Percentiles rank a stretch among this genome's conserved stretches.
Conservation (phyloP, 1,140 invertebrate species). For the Aleiodes sp. region DNA sequence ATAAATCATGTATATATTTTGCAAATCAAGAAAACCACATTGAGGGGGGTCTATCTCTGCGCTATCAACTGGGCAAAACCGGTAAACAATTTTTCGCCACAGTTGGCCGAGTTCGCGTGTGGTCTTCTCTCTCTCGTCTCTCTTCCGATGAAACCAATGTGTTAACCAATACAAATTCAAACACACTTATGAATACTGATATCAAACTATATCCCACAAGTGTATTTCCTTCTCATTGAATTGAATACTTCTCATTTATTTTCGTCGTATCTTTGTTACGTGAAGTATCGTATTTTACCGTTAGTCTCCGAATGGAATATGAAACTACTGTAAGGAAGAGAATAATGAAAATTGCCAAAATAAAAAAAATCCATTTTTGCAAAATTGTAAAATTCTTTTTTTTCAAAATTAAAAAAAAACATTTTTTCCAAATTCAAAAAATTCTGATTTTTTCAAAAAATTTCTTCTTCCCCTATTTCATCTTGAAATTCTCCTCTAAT, state of each 20-base stretch:
- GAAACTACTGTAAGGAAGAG: neutral
- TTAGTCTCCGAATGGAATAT: neutral
- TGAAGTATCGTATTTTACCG: slow-evolving; percentile 11
- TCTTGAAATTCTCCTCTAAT: no score
- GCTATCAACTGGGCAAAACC: slow-evolving; percentile 14
- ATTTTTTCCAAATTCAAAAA: no score
- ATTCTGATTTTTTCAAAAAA: no score
- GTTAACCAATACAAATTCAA: neutral
- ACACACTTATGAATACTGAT: neutral
- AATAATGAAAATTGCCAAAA: no score
- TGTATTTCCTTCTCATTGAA: neutral
- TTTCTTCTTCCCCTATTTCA: no score
- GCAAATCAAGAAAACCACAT: neutral
- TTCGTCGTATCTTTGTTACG: slow-evolving; percentile 13
- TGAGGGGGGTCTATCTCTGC: neutral
- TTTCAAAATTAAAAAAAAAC: no score
- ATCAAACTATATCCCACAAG: neutral
- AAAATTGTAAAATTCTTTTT: no score
- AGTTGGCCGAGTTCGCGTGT: neutral
- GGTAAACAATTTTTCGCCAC: slow-evolving; percentile 20
- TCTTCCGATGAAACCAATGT: no score
- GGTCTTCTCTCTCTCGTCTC: neutral
- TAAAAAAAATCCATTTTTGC: no score
- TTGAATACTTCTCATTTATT: neutral
- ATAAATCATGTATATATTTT: neutral